phyloP scores from a whole-genome alignment of 1,140 invertebrate species.

The Cyclargus thomasi region DNA sequence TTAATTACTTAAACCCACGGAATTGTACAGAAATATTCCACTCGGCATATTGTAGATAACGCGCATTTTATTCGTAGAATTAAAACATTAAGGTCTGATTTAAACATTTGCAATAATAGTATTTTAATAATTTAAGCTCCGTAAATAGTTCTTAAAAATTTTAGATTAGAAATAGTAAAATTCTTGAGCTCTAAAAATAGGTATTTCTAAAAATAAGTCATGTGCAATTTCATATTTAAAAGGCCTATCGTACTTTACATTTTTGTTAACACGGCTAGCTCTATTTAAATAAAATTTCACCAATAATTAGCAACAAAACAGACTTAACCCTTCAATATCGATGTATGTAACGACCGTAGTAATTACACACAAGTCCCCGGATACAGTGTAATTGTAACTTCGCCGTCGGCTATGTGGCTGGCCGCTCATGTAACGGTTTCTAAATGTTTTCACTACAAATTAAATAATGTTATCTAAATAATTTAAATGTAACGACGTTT shows the following conservation, averaged over 20 bases:
- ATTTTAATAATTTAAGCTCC: neutral
- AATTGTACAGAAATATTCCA: slow-evolving; percentile 2
- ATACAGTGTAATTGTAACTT: neutral
- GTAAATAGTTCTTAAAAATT: neutral
- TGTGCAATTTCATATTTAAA: too few species aligned
- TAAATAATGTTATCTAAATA: neutral
- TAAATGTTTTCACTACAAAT: neutral
- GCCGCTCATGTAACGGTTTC: neutral
- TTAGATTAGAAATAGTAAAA: neutral
- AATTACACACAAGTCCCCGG: neutral
- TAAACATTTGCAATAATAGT: neutral
- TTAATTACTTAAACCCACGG: slow-evolving; percentile 3
- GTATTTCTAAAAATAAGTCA: too few species aligned
- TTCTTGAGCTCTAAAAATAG: too few species aligned
- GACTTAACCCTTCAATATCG: neutral
- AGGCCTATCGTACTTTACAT: neutral
- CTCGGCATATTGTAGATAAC: neutral
- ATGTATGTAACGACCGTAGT: neutral
- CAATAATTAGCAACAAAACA: neutral
- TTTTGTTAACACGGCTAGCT: neutral
- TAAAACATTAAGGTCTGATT: neutral
- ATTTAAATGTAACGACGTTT: too few species aligned
- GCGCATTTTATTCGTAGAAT: neutral
- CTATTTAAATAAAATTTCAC: neutral
- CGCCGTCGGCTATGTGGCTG: neutral